phyloP scores from a whole-genome alignment of 2,797 vertebrate genomes.

The Odontamblyopus lacepedii region DNA sequence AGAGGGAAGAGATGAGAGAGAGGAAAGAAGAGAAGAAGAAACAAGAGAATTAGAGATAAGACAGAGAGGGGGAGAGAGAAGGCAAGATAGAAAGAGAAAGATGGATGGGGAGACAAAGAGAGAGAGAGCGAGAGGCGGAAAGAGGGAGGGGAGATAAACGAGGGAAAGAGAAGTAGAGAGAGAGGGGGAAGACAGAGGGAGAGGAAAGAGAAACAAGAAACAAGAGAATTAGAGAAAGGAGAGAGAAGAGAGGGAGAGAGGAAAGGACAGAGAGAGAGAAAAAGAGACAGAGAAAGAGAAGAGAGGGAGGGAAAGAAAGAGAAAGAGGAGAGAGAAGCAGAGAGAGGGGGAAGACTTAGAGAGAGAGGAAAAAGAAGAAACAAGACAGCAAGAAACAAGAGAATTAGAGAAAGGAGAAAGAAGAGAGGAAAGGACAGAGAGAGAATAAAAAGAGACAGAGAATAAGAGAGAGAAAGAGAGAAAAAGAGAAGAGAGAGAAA shows the following conservation, averaged over 20 bases:
- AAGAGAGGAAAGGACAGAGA: too few relatives aligned
- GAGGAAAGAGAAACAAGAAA: conserved; percentile 29
- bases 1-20: conserved; percentile 27
- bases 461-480: too few relatives aligned
- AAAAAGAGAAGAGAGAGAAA: too few relatives aligned
- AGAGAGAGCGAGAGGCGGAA: conserved; percentile 19
- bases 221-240: conserved; percentile 39
- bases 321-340: conserved; percentile 50
- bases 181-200: conserved; percentile 23
- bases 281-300: conserved; percentile 33
- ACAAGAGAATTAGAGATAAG: conserved; percentile 34
- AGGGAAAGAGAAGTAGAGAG: conserved; percentile 32
- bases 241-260: not conserved
- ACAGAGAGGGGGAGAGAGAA: conserved; percentile 37
- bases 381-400: conserved; percentile 51
- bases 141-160: conserved; percentile 35
- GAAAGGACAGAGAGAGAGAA: too few relatives aligned
- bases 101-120: conserved; percentile 40
- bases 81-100: conserved; percentile 41
- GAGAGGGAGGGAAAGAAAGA: conserved; percentile 42
- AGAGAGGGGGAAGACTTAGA: conserved; percentile 18
- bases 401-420: conserved; percentile 29
- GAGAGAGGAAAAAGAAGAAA: conserved; percentile 10
- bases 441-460: too few relatives aligned
- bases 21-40: conserved; percentile 34